These are phyloP conservation scores for Chloromyia formosa DNA, from an alignment of 2,888 invertebrate species.

Conservation along the genomic window DNA sequence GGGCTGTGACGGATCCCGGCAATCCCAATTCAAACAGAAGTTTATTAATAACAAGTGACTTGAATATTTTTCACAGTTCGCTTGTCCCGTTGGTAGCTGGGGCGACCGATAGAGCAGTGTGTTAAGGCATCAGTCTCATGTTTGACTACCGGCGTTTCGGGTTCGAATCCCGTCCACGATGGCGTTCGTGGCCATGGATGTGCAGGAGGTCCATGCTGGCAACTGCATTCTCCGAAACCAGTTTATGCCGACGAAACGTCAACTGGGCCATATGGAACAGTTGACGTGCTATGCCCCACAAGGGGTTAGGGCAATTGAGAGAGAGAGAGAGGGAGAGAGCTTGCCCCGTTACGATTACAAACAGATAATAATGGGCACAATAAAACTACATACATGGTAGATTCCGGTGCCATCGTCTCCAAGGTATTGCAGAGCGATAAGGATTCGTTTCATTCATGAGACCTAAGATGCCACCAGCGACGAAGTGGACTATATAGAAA, in stretches of 20 bases:
- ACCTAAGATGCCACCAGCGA: conserved; percentile 51
- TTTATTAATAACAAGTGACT: conserved; percentile 50
- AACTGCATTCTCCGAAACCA: no score
- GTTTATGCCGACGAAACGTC: no score
- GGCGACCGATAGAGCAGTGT: no score
- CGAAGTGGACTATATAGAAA: conserved; percentile 49
- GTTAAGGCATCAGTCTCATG: no score
- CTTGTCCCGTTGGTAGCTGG: conserved; percentile 48
- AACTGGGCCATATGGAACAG: no score
- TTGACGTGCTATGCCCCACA: no score
- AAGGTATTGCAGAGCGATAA: conserved; percentile 49
- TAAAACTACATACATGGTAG: conserved; percentile 48
- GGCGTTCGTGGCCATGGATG: no score
- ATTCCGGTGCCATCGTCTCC: conserved; percentile 46
- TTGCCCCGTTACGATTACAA: conserved; percentile 45
- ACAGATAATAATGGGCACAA: conserved; percentile 30
- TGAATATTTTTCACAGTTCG: conserved; percentile 49
- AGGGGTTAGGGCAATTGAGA: no score
- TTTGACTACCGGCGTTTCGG: no score
- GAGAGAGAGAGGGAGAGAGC: no score
- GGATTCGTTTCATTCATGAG: conserved; percentile 47
- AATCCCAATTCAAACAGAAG: conserved; percentile 53
- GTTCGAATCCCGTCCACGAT: no score
- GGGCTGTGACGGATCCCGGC: conserved; percentile 54
- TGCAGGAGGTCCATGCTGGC: no score